Conservation (phyloP, 2,888 invertebrate genomes). For the Pterostichus niger region DNA sequence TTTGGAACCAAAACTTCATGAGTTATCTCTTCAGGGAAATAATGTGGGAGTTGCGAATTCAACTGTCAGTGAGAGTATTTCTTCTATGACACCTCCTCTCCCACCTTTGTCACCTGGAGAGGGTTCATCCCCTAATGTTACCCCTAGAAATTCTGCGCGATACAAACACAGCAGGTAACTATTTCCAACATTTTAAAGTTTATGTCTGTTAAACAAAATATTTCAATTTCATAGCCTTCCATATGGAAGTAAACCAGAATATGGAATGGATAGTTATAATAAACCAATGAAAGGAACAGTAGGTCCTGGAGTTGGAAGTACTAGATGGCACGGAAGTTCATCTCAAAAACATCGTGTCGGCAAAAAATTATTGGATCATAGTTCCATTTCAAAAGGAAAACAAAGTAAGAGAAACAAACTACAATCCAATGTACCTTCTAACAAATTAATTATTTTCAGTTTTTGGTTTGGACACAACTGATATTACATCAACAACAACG, state of each 20-base stretch:
- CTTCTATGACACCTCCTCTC: constrained; percentile 88
- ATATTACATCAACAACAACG: constrained; percentile 89
- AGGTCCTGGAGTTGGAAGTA: constrained; percentile 70
- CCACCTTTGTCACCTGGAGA: constrained; percentile 87
- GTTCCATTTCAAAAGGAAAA: constrained; percentile 79
- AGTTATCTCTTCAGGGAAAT: constrained; percentile 79
- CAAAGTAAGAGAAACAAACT: constrained; percentile 78
- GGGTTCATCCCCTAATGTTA: constrained; percentile 77
- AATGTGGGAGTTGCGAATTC: constrained; percentile 82
- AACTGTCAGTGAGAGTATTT: constrained; percentile 83
- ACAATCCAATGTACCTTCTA: not conserved
- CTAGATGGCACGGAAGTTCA: constrained; percentile 73
- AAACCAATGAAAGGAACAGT: constrained; percentile 74
- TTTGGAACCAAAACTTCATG: constrained; percentile 86
- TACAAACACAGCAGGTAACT: constrained; percentile 76
- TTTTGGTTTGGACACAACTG: constrained; percentile 86
- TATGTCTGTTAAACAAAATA: not conserved
- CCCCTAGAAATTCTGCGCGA: constrained; percentile 76
- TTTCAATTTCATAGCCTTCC: constrained; percentile 77
- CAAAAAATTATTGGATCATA: constrained; percentile 80
- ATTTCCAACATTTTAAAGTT: not conserved
- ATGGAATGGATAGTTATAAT: constrained; percentile 78
- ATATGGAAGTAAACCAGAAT: constrained; percentile 82
- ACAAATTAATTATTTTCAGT: constrained; percentile 76
- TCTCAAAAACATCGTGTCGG: constrained; percentile 79